A percentile compares a stretch with the other conserved stretches of the same genome.
phyloP scores from a whole-genome alignment of 2,888 invertebrate genomes.

The Drosophila rellima region DNA sequence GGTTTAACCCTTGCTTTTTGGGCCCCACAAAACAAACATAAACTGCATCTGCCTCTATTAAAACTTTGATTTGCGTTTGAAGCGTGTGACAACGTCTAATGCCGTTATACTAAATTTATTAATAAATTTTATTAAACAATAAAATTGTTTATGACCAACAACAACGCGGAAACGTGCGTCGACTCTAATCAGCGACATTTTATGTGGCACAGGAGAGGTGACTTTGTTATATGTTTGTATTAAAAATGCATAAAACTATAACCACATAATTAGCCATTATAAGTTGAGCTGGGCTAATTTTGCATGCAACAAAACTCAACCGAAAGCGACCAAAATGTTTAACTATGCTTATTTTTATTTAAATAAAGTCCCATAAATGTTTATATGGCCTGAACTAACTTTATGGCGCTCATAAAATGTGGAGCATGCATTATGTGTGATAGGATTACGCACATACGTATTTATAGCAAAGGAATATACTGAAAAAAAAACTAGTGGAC shows the following conservation, averaged over 20 bases:
- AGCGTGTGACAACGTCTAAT: conserved; percentile 62
- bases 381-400: conserved; percentile 72
- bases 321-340: conserved; percentile 50
- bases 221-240: conserved; percentile 62
- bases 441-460: conserved; percentile 1
- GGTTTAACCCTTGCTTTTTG: conserved; percentile 66
- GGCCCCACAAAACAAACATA: conserved; percentile 18
- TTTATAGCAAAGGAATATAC: conserved; percentile 10
- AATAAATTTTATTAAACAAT: conserved; percentile 78
- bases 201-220: conserved; percentile 60
- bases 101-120: conserved; percentile 74
- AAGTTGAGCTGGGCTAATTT: conserved; percentile 70
- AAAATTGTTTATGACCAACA: conserved; percentile 65
- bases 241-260: conserved; percentile 81
- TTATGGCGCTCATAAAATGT: conserved; percentile 73
- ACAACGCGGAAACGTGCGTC: conserved; percentile 59
- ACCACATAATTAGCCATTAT: conserved; percentile 81
- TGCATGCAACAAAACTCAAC: conserved; percentile 60
- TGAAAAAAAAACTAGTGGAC: background rate
- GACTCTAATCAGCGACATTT: conserved; percentile 71
- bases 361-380: conserved; percentile 76
- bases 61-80: conserved; percentile 68
- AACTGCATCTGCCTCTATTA: conserved; percentile 35
- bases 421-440: conserved; percentile 60
- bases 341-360: conserved; percentile 77